Percentiles rank a stretch among this genome's conserved stretches.
Conservation (phyloP, 2,888 invertebrate species). For the Andricus quercusramuli region DNA sequence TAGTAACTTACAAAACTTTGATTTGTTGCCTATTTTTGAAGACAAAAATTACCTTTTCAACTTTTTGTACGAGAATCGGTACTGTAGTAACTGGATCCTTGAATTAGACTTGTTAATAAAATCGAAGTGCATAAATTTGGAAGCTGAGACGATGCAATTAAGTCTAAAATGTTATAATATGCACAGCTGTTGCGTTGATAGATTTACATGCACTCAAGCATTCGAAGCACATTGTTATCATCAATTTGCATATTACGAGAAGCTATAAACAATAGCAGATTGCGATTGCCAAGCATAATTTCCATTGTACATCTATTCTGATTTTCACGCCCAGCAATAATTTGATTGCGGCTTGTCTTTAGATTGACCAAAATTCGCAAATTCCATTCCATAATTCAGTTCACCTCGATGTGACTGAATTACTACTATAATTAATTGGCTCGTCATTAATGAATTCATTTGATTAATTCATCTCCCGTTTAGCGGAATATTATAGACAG, state of each 20-base stretch:
- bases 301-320: conserved; percentile 15
- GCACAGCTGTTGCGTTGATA: conserved; percentile 16
- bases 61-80: too few relatives aligned
- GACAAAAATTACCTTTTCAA: too few relatives aligned
- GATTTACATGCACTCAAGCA: conserved; percentile 32
- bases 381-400: conserved; percentile 30
- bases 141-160: neutral
- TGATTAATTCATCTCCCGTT: neutral
- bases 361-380: conserved; percentile 37
- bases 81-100: neutral
- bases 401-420: conserved; percentile 25
- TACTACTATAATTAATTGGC: conserved; percentile 4
- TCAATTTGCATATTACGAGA: conserved; percentile 61
- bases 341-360: conserved; percentile 29
- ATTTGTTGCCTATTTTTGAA: too few relatives aligned
- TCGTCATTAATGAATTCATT: conserved; percentile 8
- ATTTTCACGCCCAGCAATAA: conserved; percentile 32
- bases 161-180: conserved; percentile 27
- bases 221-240: conserved; percentile 56
- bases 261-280: conserved; percentile 56
- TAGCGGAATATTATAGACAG: neutral
- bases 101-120: neutral
- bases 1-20: too few relatives aligned
- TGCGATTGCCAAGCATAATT: conserved; percentile 46
- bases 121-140: neutral